Evolutionary conservation across 2,888 invertebrate species (phyloP), one percentile per base, ranked within the genome.

Genomic region (Rhabditophanes sp.): DNA sequence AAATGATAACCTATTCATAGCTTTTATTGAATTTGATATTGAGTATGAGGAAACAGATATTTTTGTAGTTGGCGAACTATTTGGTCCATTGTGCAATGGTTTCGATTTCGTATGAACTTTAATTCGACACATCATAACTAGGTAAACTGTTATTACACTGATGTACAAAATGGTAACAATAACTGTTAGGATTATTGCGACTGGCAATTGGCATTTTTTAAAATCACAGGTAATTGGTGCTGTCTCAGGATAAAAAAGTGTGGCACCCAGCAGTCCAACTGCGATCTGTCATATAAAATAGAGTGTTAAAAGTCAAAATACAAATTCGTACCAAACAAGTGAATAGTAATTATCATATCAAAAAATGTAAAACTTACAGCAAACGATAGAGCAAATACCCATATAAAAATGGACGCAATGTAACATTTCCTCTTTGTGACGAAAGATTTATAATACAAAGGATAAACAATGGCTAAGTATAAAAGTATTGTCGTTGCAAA

Each of bases 401-500:
- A 58, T 33, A 56, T 53, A 4, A 44, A n/a, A 8, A 29, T 41
- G 7, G 55, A 44, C 21, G 46, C 24, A n/a, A 35, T 18, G 25
- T 47, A 44, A 30, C 54, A 56, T 35, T 47, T 46, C 22, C 27
- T 29, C 22, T 56, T 35, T 7, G 44, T 44, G 6, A 53, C 41
- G 28, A 44, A 35, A 15, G 40, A 39, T 30, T 45, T 44, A 33
- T 58, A 58, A 30, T 44, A 43, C 12, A 58, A 43, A 17, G 54
- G 57, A 41, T 53, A 48, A 1, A 42, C 44, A n/a, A 58, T 49
- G 23, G 58, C 58, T 2, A 44, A 45, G 42, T 58, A 58, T 5
- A 58, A 41, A 8, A 58, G 42, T 15, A 41, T 41, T 6, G 54
- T 49, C 25, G 56, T 41, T 14, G 44, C 53, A 24, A 58, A 42